These are phyloP conservation scores for Aphelinus atriplicis DNA, from an alignment of 1,140 invertebrate species.

Conservation along the genomic window DNA sequence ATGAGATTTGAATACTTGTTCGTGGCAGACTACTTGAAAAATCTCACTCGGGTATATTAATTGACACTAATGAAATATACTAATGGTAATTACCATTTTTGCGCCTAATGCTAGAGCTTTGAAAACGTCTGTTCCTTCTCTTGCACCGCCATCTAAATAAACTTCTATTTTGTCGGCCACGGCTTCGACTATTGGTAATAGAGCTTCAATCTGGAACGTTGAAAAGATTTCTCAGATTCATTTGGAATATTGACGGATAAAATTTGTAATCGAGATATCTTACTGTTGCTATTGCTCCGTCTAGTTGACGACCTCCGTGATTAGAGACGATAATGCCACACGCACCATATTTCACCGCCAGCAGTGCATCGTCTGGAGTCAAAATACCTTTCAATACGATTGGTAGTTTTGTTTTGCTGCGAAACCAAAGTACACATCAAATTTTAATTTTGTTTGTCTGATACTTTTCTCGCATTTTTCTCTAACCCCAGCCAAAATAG, in stretches of 20 bases:
- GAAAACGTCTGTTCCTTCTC: constrained; percentile 86
- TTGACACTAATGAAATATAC: no score
- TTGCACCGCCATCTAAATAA: constrained; percentile 89
- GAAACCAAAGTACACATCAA: constrained; percentile 31
- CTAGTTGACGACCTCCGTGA: constrained; percentile 89
- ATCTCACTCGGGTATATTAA: no score
- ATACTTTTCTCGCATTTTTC: neutral
- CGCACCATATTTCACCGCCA: constrained; percentile 79
- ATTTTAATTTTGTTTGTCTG: constrained; percentile 12
- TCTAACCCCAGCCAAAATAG: neutral
- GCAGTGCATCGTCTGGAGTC: constrained; percentile 84
- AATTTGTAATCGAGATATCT: no score
- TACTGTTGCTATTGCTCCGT: constrained; percentile 84
- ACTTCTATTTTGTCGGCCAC: constrained; percentile 80
- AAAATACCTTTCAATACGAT: constrained; percentile 91
- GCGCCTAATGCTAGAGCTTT: constrained; percentile 93
- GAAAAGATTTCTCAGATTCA: no score
- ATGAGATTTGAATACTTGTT: neutral
- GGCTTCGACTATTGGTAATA: constrained; percentile 83
- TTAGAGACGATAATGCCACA: constrained; percentile 88
- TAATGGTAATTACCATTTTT: constrained; percentile 75
- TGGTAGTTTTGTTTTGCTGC: constrained; percentile 79
- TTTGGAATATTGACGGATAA: no score
- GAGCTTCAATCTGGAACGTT: constrained; percentile 78
- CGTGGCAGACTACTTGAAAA: no score